These are phyloP conservation scores for Halcyon smyrnensis DNA, from an alignment of 2,797 vertebrate species.

Conservation along the genomic window DNA sequence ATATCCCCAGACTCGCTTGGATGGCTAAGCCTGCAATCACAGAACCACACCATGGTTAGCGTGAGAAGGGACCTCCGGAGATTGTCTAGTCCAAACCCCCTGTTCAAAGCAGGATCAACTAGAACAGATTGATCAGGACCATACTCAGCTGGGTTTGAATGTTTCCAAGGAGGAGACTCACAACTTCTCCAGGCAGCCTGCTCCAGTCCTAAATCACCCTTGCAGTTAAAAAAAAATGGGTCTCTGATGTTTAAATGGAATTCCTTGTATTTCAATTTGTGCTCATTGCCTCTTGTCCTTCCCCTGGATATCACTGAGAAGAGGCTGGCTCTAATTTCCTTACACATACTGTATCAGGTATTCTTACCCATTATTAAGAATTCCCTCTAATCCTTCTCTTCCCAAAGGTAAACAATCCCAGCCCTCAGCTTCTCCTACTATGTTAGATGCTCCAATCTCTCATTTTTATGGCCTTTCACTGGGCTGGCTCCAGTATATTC, in stretches of 20 bases:
- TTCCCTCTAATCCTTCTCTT: background rate
- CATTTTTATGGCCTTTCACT: background rate
- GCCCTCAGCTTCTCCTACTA: background rate
- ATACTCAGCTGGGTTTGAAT: background rate
- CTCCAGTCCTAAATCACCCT: background rate
- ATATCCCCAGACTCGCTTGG: background rate
- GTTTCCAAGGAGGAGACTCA: background rate
- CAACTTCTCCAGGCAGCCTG: background rate
- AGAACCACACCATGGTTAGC: background rate
- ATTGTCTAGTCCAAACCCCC: rapidly evolving
- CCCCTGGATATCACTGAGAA: background rate
- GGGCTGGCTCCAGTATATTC: background rate
- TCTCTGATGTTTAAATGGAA: background rate
- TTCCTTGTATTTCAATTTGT: background rate
- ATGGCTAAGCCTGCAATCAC: background rate
- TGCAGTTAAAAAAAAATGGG: background rate
- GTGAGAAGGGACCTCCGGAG: background rate
- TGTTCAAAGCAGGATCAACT: background rate
- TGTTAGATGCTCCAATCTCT: background rate
- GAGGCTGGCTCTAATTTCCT: background rate
- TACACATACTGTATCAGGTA: background rate
- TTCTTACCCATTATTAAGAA: background rate
- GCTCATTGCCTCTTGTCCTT: background rate
- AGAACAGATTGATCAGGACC: background rate
- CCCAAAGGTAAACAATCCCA: background rate